Percentiles rank a stretch among this genome's conserved stretches.
phyloP scores from a whole-genome alignment of 2,888 invertebrate genomes.

The Deilephila porcellus region DNA sequence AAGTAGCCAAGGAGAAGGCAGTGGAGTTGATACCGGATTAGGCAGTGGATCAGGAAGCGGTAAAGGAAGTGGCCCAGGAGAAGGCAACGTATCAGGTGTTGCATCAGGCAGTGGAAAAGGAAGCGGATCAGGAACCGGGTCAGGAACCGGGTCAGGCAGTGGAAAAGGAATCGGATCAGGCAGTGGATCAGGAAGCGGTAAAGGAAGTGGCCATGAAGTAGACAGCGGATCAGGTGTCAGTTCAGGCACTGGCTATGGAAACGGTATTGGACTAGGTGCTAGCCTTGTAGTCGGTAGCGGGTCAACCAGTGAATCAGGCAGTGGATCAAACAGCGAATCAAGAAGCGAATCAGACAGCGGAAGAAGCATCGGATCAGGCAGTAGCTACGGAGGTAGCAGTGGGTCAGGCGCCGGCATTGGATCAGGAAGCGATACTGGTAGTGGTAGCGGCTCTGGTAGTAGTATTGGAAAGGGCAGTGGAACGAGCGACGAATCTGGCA shows the following conservation, averaged over 20 bases:
- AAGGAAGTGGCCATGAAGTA: not conserved
- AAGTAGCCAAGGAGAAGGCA: slow-evolving; percentile 42
- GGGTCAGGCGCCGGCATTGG: slow-evolving; percentile 31
- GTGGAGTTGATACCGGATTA: slow-evolving; percentile 18
- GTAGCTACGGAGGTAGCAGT: slow-evolving; percentile 36
- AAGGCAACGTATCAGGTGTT: not conserved
- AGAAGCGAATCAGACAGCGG: not conserved
- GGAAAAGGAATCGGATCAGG: not conserved
- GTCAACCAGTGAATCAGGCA: slow-evolving; percentile 43
- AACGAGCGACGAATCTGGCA: not conserved
- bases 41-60: not conserved
- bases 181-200: not conserved
- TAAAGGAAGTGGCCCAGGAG: too few species aligned
- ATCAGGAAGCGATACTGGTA: slow-evolving; percentile 29
- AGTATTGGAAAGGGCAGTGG: slow-evolving; percentile 42
- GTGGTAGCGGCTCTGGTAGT: slow-evolving; percentile 31
- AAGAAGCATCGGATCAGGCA: slow-evolving; percentile 41
- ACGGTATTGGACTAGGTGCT: too few species aligned
- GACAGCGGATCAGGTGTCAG: not conserved
- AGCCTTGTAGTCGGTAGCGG: slow-evolving; percentile 36
- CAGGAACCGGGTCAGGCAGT: not conserved
- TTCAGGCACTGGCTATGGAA: too few species aligned
- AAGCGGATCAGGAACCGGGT: not conserved
- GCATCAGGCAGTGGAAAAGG: too few species aligned
- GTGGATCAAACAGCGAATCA: slow-evolving; percentile 32